Percentiles rank a stretch among this genome's conserved stretches.
These are phyloP conservation scores for Bubo blakistoni DNA, from an alignment of 2,113 vertebrate genomes.

Conservation along the genomic window DNA sequence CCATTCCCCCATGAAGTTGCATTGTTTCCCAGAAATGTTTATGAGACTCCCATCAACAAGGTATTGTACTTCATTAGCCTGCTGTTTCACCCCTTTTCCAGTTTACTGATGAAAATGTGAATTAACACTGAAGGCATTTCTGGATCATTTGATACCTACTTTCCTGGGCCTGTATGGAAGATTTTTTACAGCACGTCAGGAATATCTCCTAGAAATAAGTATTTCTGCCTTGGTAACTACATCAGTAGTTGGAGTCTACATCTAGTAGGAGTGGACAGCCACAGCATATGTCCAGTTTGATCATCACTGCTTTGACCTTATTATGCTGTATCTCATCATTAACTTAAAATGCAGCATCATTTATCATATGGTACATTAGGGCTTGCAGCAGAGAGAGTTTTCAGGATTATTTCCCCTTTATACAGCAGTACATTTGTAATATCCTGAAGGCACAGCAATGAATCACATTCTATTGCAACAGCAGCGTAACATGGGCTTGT, in stretches of 20 bases:
- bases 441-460: not conserved
- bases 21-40: not conserved
- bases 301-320: not conserved
- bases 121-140: not conserved
- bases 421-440: not conserved
- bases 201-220: not conserved
- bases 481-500: not conserved
- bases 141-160: not conserved
- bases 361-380: not conserved
- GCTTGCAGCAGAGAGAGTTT: not conserved
- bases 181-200: not conserved
- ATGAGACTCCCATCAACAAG: not conserved
- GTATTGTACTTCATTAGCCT: not conserved
- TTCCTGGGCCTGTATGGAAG: not conserved
- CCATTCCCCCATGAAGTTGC: not conserved
- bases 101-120: not conserved
- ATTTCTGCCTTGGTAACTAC: not conserved
- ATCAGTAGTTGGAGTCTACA: not conserved
- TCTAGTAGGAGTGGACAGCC: not conserved
- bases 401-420: not conserved
- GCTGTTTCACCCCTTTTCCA: not conserved
- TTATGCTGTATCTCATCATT: not conserved
- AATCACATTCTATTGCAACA: not conserved
- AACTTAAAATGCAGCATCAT: not conserved
- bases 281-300: not conserved